Base-by-base conservation (phyloP, 2,888 invertebrate species). In the Lasioglossum villosulum region DNA sequence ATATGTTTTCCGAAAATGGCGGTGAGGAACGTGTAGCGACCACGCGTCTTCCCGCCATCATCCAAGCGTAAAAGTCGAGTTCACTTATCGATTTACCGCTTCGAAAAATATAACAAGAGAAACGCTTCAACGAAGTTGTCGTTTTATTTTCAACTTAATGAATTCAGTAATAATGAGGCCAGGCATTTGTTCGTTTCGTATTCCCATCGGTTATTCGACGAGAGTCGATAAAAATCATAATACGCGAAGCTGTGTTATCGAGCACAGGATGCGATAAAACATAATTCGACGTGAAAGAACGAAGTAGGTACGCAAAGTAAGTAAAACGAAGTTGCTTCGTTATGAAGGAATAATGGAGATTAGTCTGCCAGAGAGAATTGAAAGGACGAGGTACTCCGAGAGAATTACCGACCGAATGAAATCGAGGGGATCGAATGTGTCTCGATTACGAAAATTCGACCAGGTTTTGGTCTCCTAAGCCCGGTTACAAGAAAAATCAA, bases 401-500 rank as follows among this genome's bases (percentile, higher is more conserved):
- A 42, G 27, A 77, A 56, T 59, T 27, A 48, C 45, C 30, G 19
- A 42, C 39, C 23, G 72, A 45, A 74, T 16, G 78, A 19, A 70
- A 23, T 34, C 12, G 1, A 10, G 37, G 23, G 23, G 23, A 14
- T 56, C 39, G 68, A 80, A 19, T 37, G 37, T 68, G 82, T 77
- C 81, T 37, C 63, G 72, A 81, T 81, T 83, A 88, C 84, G 82
- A 56, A 88, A 84, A 88, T 89, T 71, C 34, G 39, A 37, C n/a
- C 45, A 56, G 48, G 72, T 80, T 77, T 71, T 74, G 78, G 59
- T 16, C 27, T 79, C 63, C 79, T 78, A 73, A 89, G 78, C 78
- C 70, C 70, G 19, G 77, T 78, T 79, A 79, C 72, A 76, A 45
- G 86, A 82, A 76, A 73, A 89, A 86, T 89, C 84, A 84, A 86